Base-by-base conservation (phyloP, 2,797 vertebrate genomes). In the Oreochromis mossambicus region DNA sequence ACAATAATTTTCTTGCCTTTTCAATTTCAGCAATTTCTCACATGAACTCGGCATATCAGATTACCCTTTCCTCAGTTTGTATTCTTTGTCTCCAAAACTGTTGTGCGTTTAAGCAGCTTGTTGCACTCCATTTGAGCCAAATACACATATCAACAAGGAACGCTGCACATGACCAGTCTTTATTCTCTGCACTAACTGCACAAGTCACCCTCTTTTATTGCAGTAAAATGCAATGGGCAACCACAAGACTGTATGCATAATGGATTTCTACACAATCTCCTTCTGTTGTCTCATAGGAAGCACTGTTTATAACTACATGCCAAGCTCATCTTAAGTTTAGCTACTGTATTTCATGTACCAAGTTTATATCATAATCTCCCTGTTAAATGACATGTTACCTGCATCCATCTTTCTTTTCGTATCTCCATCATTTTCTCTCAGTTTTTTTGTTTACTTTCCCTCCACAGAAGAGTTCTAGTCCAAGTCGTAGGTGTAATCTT, bases 101-200 rank as follows among this genome's bases (percentile, higher is more conserved):
- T 61, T 80, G 55, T 82, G 88, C 75, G 73, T 70, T 50, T 26
- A 50, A 61, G 32, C 75, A 84, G 50, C 70, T 85, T 78, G 52
- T 88, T 84, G 29, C 36, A 50, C 75, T 63, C 70, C 26, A 78
- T 89, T 85, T 88, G 78, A 91, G 52, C 50, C 66, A 68, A 63
- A 89, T 36, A 83, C 78, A 77, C 58, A 24, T 43, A 29, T 56
- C 54, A 83, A 80, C 77, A 86, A 83, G 78, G 56, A 9, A 81
- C 5, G 46, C 43, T 43, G 32, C 46, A 56, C 8, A 55, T 81
- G 79, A n/a, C 73, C 66, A 46, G 41, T 77, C 21, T 56, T 46
- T 80, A 63, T 32, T 50, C 46, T 75, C 46, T 63, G 29, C 36
- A 58, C 19, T 34, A 70, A 48, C 63, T 85, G 51, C 54, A 84